A percentile compares a stretch with the other conserved stretches of the same genome.
phyloP scores from a whole-genome alignment of 1,140 invertebrate genomes.

The Paraescarpia echinospica region DNA sequence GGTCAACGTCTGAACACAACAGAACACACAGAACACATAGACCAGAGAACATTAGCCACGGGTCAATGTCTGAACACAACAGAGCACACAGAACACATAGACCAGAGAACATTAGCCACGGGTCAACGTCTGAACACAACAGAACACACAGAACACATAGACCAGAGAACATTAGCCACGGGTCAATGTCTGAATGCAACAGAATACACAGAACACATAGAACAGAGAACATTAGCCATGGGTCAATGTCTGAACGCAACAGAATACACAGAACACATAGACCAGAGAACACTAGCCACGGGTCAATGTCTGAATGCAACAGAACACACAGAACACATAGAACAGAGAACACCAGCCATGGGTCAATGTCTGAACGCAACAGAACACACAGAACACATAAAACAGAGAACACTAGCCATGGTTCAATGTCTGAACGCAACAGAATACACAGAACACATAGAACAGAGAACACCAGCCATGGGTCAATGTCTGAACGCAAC shows the following conservation, averaged over 20 bases:
- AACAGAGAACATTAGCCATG: no score
- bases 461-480: no score
- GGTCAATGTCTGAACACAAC: no score
- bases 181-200: no score
- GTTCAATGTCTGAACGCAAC: no score
- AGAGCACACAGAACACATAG: no score
- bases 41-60: neutral
- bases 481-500: no score
- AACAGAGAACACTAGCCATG: neutral
- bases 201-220: no score
- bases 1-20: slow-evolving; percentile 64
- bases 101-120: slow-evolving; percentile 73
- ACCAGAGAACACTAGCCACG: slow-evolving; percentile 96
- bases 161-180: neutral
- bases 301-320: slow-evolving; percentile 62
- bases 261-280: slow-evolving; percentile 91
- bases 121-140: slow-evolving; percentile 64
- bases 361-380: slow-evolving; percentile 62
- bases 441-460: no score
- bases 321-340: neutral
- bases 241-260: no score
- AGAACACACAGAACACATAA: neutral
- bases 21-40: neutral
- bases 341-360: slow-evolving; percentile 71
- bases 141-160: neutral